Base-by-base conservation (phyloP, 2,888 invertebrate genomes). In the Callyntrura sp. region DNA sequence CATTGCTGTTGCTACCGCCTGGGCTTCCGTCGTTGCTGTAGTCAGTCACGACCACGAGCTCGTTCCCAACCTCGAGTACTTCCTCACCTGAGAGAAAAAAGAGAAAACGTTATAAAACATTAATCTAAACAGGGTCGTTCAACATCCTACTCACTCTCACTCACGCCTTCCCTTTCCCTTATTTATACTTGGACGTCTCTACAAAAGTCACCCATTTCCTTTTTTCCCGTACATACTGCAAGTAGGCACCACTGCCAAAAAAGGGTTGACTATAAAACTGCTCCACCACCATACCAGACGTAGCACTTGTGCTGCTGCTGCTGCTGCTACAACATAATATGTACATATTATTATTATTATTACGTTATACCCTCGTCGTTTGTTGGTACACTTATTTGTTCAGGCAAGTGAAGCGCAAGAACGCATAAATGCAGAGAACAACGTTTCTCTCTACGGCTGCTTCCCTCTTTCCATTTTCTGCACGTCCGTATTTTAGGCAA, bases 61-160 rank as follows among this genome's bases (percentile, higher is more conserved):
- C 92, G 70, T 87, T 83, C 28, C 90, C 90, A 20, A 91, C 91
- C 73, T 91, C 91, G 73, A 92, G 78, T 35, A 90, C 88, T 85
- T 92, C 93, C 86, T 92, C 91, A 83, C 91, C 91, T 91, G 57
- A 17, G 79, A 62, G 17, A 60, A 55, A 81, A 57, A 57, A 81
- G 17, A 45, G 35, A 55, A 60, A 76, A 88, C 57, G 25, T 73
- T 70, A 68, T 84, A 79, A 85, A 79, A 89, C 85, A 85, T 85
- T 89, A 89, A 88, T 88, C 82, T 88, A 51, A 78, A 78, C 73
- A 78, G 60, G 70, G 35, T 82, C 60, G 60, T n/a, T 88, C 81
- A 57, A 81, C 45, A 51, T 43, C 25, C 43, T 60, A 70, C 51
- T 51, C 48, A 48, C 35, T 62, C 23, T 17, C 68, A 45, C n/a